Evolutionary conservation across 2,797 vertebrate genomes (phyloP).

Genomic region (Enteromius treurensis): DNA sequence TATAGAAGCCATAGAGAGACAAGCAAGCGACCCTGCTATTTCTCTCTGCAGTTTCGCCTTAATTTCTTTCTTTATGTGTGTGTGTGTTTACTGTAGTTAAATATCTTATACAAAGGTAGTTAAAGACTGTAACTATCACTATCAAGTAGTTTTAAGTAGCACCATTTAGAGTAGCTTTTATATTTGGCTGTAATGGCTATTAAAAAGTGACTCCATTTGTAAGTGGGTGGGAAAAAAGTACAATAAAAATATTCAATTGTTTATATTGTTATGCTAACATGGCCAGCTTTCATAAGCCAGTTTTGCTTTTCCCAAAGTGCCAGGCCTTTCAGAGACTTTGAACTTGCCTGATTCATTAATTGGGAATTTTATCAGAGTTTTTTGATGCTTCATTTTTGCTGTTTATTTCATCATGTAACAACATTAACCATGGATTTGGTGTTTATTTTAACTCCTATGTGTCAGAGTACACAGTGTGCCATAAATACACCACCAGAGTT

Average conservation of each 20-base stretch:
- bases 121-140: neutral
- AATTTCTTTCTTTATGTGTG: neutral
- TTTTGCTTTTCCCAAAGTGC: neutral
- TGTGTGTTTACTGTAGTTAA: neutral
- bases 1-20: slow-evolving; percentile 7
- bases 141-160: neutral
- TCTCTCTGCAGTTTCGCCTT: neutral
- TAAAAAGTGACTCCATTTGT: neutral
- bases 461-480: neutral
- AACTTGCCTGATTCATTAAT: neutral
- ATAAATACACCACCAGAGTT: slow-evolving; percentile 9
- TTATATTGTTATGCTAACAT: neutral
- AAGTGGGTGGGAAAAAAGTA: neutral
- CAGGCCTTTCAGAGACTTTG: neutral
- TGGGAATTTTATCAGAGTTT: neutral
- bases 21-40: neutral
- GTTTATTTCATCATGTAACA: neutral
- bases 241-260: neutral
- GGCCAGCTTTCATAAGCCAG: neutral
- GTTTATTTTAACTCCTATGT: slow-evolving; percentile 2
- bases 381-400: neutral
- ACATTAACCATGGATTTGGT: neutral
- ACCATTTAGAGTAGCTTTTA: neutral
- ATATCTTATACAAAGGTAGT: neutral
- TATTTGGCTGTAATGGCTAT: neutral